Conservation (phyloP, 2,113 vertebrate species). For the Proteles cristata region DNA sequence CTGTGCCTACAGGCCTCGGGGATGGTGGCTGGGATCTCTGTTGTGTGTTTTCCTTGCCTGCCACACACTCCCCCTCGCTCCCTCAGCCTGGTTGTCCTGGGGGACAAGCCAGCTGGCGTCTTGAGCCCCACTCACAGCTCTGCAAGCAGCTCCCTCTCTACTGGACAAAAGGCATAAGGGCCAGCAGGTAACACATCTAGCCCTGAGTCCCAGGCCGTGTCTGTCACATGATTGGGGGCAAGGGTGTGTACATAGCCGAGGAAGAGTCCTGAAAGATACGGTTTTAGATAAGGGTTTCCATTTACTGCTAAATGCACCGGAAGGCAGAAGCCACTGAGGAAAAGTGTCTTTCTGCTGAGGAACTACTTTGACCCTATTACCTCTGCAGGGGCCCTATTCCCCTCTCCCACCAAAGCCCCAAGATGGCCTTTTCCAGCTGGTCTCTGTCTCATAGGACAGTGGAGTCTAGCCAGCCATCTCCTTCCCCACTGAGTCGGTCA, state of each 20-base stretch:
- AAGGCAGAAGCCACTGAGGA: background rate
- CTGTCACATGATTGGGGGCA: background rate
- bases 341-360: background rate
- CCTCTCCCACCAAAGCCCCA: background rate
- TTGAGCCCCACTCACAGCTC: background rate
- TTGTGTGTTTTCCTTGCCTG: background rate
- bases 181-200: background rate
- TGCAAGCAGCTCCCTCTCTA: background rate
- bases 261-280: background rate
- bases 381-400: background rate
- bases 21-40: background rate
- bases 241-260: background rate
- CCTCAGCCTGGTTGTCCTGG: background rate
- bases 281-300: background rate
- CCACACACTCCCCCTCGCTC: background rate
- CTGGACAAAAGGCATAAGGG: background rate
- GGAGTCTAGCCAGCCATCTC: slow-evolving; percentile 5
- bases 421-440: slow-evolving; percentile 9
- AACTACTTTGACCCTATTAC: background rate
- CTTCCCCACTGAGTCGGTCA: slow-evolving; percentile 45
- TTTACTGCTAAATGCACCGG: background rate
- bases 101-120: background rate
- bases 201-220: background rate
- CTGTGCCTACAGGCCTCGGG: background rate
- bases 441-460: slow-evolving; percentile 7